Evolutionary conservation across 2,888 invertebrate genomes (phyloP).

Genomic region (Lacanobia wlatinum): DNA sequence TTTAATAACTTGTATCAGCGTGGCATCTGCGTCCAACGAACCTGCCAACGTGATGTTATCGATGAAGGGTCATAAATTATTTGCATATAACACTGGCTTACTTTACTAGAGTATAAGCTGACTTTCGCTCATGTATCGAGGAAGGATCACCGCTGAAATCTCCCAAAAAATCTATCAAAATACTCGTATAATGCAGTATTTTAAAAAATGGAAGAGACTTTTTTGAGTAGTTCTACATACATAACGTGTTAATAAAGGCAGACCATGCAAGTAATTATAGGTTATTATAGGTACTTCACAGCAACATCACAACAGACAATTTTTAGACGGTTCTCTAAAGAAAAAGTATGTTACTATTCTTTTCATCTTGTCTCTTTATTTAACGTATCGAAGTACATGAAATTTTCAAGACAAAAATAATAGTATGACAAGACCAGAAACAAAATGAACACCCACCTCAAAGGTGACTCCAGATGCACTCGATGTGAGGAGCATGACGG

Average conservation of each 20-base stretch:
- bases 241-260: no score
- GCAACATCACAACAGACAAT: no score
- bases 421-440: neutral
- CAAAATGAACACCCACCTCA: slow-evolving; percentile 79
- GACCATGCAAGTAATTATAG: neutral
- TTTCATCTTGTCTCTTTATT: neutral
- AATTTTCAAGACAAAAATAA: no score
- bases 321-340: no score
- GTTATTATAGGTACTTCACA: no score
- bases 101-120: neutral
- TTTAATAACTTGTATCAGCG: slow-evolving; percentile 9
- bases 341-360: no score
- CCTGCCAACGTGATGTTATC: neutral
- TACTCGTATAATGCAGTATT: no score
- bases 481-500: slow-evolving; percentile 89
- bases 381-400: neutral
- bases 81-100: neutral
- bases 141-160: neutral
- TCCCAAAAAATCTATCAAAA: neutral
- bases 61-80: neutral
- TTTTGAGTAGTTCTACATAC: neutral
- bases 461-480: slow-evolving; percentile 90
- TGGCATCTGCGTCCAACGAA: slow-evolving; percentile 10
- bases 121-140: neutral
- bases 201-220: neutral